phyloP scores from a whole-genome alignment of 1,140 invertebrate species.

The Tribolium castaneum region DNA sequence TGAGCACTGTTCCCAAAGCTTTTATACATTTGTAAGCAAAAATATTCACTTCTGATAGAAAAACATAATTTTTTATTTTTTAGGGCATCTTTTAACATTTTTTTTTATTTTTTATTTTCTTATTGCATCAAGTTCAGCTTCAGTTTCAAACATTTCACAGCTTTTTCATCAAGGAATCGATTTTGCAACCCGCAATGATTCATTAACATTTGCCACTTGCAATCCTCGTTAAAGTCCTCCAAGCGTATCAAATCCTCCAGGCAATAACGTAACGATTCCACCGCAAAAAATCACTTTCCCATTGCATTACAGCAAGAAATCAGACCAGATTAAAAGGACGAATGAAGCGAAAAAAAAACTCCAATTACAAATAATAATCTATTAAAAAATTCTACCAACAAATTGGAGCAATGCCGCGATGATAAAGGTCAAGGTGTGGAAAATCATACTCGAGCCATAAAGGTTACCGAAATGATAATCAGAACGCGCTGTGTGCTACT shows the following conservation, averaged over 20 bases:
- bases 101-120: too few relatives aligned
- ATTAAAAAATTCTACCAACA: not conserved
- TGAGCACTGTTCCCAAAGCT: too few relatives aligned
- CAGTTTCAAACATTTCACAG: not conserved
- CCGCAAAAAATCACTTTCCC: slow-evolving; percentile 10
- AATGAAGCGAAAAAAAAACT: not conserved
- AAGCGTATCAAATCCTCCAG: slow-evolving; percentile 9
- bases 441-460: not conserved
- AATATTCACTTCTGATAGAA: too few relatives aligned
- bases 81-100: too few relatives aligned
- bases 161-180: not conserved
- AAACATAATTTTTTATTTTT: too few relatives aligned
- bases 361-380: not conserved
- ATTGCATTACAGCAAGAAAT: not conserved
- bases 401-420: not conserved
- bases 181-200: not conserved
- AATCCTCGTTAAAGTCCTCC: not conserved
- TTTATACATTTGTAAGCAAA: too few relatives aligned
- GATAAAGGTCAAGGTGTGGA: not conserved
- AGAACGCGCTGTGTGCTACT: slow-evolving; percentile 5
- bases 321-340: not conserved
- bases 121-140: not conserved
- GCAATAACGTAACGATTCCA: not conserved
- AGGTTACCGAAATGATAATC: not conserved
- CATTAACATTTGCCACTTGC: slow-evolving; percentile 2